These are phyloP conservation scores for Malurus leucopterus DNA, from an alignment of 2,797 vertebrate species.

Conservation along the genomic window DNA sequence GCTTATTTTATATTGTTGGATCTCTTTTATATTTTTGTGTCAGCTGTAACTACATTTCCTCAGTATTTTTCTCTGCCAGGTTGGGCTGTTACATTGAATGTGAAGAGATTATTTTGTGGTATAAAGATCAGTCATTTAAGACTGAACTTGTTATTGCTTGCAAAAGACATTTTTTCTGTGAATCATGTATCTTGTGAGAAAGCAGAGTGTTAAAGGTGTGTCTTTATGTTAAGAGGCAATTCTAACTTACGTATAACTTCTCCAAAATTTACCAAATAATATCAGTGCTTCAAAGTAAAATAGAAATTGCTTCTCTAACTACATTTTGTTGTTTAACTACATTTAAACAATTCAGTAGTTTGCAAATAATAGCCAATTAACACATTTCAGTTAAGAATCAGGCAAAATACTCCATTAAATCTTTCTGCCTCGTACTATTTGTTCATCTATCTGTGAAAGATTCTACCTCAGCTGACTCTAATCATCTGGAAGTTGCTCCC, in stretches of 20 bases:
- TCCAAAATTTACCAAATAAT: background rate
- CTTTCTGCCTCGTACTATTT: background rate
- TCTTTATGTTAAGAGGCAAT: background rate
- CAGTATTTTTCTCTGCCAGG: background rate
- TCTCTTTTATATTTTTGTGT: conserved; percentile 1
- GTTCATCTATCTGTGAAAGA: background rate
- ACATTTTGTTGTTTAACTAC: background rate
- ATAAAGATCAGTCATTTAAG: background rate
- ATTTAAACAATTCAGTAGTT: background rate
- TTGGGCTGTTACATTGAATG: background rate
- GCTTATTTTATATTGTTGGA: background rate
- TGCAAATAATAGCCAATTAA: background rate
- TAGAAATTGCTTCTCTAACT: background rate
- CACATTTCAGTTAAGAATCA: background rate
- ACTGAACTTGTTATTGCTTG: background rate
- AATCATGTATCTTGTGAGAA: background rate
- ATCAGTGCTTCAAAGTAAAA: background rate
- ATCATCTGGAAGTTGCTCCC: background rate
- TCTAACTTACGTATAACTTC: background rate
- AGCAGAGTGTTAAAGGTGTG: background rate
- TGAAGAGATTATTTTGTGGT: background rate
- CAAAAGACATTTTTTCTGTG: background rate
- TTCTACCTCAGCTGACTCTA: background rate
- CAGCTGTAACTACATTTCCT: background rate
- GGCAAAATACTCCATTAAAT: background rate